Evolutionary conservation across 2,113 vertebrate species (phyloP).

Genomic region (Gulo gulo): DNA sequence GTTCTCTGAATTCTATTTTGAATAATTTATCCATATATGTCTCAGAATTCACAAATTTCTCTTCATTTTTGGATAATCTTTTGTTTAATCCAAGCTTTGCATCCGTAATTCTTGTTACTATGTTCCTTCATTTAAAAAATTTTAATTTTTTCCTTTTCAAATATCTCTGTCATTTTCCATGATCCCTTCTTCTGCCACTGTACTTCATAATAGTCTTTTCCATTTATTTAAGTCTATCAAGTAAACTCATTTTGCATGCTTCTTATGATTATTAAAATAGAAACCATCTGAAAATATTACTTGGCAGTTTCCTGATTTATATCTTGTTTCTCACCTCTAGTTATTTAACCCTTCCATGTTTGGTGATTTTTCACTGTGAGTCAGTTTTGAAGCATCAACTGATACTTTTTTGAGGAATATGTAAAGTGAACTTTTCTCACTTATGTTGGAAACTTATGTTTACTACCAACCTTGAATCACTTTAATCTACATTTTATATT

Average conservation of each 20-base stretch:
- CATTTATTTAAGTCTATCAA: background rate
- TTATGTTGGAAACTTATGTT: background rate
- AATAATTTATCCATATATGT: background rate
- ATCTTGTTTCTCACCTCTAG: background rate
- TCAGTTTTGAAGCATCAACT: background rate
- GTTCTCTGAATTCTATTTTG: background rate
- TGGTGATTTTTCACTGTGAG: background rate
- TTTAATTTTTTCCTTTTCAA: background rate
- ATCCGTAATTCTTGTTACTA: background rate
- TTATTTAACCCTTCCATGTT: background rate
- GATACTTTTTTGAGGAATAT: background rate
- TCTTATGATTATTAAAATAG: background rate
- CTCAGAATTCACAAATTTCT: background rate
- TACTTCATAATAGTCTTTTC: background rate
- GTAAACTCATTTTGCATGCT: background rate
- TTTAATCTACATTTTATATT: background rate
- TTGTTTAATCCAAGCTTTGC: background rate
- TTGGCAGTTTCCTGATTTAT: background rate
- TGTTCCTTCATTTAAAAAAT: background rate
- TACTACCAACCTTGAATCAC: background rate
- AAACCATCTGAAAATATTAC: background rate
- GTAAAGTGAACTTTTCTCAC: background rate
- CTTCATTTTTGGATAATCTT: background rate
- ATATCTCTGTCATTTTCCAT: background rate
- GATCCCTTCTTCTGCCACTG: background rate